Conservation (phyloP, 1,140 invertebrate genomes). For the Drosophila miranda region DNA sequence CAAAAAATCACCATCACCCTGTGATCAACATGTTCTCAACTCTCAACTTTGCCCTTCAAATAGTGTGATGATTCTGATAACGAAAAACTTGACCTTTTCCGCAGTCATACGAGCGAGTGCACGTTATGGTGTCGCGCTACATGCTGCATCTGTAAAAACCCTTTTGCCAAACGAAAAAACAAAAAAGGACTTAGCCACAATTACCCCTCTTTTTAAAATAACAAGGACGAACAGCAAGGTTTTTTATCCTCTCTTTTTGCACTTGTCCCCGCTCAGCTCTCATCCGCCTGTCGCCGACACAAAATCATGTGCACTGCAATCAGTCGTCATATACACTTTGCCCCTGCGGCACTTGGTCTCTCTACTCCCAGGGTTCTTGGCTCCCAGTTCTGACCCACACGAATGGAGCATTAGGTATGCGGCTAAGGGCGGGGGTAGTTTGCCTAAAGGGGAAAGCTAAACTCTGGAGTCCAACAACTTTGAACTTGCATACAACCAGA, state of each 20-base stretch:
- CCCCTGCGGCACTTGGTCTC: conserved; percentile 67
- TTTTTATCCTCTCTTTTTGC: conserved; percentile 49
- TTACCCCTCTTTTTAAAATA: conserved; percentile 56
- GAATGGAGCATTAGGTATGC: conserved; percentile 29
- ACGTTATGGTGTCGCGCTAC: conserved; percentile 29
- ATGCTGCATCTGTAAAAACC: conserved; percentile 56
- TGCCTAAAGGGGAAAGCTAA: conserved; percentile 4
- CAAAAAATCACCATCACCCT: neutral
- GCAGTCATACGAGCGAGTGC: conserved; percentile 30
- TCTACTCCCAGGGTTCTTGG: conserved; percentile 33
- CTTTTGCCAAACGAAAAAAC: conserved; percentile 27
- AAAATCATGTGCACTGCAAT: conserved; percentile 67
- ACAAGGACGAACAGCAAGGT: conserved; percentile 49
- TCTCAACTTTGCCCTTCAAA: too few species aligned
- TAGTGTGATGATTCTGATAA: too few species aligned
- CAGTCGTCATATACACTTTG: conserved; percentile 81
- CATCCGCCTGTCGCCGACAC: conserved; percentile 26
- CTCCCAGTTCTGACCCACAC: conserved; percentile 44
- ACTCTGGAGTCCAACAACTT: conserved; percentile 54
- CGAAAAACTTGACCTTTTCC: conserved; percentile 52
- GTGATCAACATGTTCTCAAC: too few species aligned
- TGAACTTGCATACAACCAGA: conserved; percentile 48
- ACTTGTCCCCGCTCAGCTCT: conserved; percentile 6
- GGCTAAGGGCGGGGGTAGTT: conserved; percentile 4
- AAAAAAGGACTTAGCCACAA: too few species aligned